A percentile compares a stretch with the other conserved stretches of the same genome.
These are phyloP conservation scores for Anagrus nilaparvatae DNA, from an alignment of 1,140 invertebrate species.

Conservation along the genomic window DNA sequence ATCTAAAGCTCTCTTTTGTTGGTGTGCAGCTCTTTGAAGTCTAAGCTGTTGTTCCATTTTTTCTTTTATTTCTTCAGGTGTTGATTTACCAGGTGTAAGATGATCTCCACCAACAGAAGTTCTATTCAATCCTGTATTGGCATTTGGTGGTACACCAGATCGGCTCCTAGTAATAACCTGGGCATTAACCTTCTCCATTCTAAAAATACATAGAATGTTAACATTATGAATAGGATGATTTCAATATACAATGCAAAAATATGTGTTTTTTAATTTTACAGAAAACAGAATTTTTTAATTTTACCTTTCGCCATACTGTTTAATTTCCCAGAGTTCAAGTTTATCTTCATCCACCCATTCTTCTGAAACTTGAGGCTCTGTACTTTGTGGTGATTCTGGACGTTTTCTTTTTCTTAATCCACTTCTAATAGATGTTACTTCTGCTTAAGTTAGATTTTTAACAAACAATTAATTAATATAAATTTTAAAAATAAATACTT, in stretches of 20 bases:
- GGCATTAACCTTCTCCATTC: slow-evolving; percentile 53
- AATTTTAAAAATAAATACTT: slow-evolving; percentile 2
- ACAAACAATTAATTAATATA: neutral
- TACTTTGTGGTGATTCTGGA: slow-evolving; percentile 80
- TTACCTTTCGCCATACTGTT: slow-evolving; percentile 84
- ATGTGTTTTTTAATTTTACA: neutral
- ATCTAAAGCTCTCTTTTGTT: slow-evolving; percentile 69
- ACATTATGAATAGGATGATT: slow-evolving; percentile 25
- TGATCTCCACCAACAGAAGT: slow-evolving; percentile 28
- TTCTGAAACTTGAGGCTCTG: slow-evolving; percentile 82
- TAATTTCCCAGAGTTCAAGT: slow-evolving; percentile 93
- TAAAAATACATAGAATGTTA: slow-evolving; percentile 40
- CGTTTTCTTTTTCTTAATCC: slow-evolving; percentile 85
- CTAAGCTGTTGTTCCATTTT: slow-evolving; percentile 84
- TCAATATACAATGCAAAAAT: neutral
- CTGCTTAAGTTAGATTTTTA: slow-evolving; percentile 42
- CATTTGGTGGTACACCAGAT: slow-evolving; percentile 52
- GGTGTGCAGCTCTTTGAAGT: slow-evolving; percentile 74
- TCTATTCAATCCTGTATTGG: slow-evolving; percentile 19
- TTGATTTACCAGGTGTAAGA: slow-evolving; percentile 46
- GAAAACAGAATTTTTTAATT: neutral
- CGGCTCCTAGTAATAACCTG: slow-evolving; percentile 65
- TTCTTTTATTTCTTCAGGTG: slow-evolving; percentile 76
- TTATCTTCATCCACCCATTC: slow-evolving; percentile 95
- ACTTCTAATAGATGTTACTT: slow-evolving; percentile 87